Percentiles rank a stretch among this genome's conserved stretches.
Conservation (phyloP, 2,888 invertebrate genomes). For the Coremacera marginata region DNA sequence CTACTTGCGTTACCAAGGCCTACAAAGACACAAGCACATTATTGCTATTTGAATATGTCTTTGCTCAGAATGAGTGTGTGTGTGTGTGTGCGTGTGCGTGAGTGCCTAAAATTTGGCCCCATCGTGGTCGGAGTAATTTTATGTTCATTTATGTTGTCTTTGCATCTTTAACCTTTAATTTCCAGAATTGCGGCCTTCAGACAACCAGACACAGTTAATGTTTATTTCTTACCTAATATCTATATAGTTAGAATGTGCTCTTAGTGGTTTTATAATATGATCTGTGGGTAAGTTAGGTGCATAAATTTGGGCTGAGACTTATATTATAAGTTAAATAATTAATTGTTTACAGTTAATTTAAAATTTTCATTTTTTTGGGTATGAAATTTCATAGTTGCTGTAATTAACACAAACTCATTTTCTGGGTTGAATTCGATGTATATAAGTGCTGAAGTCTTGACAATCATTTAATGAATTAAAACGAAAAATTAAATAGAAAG, state of each 20-base stretch:
- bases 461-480: too few relatives aligned
- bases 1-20: constrained; percentile 47
- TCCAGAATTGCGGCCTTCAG: constrained; percentile 48
- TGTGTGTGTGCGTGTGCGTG: background rate
- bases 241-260: background rate
- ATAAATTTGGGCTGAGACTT: too few relatives aligned
- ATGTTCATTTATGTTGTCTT: constrained; percentile 41
- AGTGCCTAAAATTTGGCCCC: background rate
- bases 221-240: background rate
- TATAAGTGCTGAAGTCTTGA: too few relatives aligned
- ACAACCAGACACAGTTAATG: background rate
- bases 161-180: constrained; percentile 56
- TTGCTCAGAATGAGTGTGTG: background rate
- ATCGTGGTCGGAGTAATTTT: constrained; percentile 39
- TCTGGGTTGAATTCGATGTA: too few relatives aligned
- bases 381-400: too few relatives aligned
- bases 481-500: too few relatives aligned
- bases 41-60: constrained; percentile 6
- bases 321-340: too few relatives aligned
- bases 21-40: background rate
- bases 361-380: too few relatives aligned
- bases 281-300: background rate
- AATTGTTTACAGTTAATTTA: too few relatives aligned
- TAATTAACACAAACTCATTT: too few relatives aligned
- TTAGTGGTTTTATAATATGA: constrained; percentile 15